Conservation (phyloP, 2,113 vertebrate species). For the Corythornis cristatus region DNA sequence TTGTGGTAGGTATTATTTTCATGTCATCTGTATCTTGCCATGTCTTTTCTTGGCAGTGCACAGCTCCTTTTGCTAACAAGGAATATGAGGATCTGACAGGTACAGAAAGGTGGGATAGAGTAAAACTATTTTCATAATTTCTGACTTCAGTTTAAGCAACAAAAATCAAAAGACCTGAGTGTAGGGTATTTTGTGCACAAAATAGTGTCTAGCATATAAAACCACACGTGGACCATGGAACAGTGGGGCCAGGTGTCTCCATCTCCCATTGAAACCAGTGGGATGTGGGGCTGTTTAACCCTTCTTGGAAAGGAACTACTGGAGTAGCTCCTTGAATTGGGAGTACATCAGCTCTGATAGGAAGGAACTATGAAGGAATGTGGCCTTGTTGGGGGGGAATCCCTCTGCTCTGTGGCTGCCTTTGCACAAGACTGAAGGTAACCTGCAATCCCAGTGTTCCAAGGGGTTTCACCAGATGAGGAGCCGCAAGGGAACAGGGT, state of each 20-base stretch:
- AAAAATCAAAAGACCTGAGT: neutral
- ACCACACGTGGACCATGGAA: neutral
- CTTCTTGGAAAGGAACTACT: neutral
- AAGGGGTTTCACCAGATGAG: neutral
- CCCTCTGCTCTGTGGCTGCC: neutral
- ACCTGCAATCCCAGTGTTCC: neutral
- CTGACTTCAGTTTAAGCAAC: neutral
- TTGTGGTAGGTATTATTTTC: neutral
- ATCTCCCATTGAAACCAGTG: neutral
- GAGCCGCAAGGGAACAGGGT: neutral
- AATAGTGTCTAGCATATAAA: neutral
- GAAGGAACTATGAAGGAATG: neutral
- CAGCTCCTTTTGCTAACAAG: neutral
- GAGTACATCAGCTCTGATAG: neutral
- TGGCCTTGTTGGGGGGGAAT: neutral
- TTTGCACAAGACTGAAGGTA: neutral
- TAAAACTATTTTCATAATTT: neutral
- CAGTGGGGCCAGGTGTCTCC: fast-evolving
- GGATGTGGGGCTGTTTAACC: neutral
- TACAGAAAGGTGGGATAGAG: neutral
- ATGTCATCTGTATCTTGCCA: neutral
- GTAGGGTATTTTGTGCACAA: neutral
- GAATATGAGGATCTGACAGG: neutral
- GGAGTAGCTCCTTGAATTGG: neutral
- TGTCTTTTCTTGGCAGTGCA: neutral